Conservation (phyloP, 2,888 invertebrate species). For the Melinaea marsaeus region DNA sequence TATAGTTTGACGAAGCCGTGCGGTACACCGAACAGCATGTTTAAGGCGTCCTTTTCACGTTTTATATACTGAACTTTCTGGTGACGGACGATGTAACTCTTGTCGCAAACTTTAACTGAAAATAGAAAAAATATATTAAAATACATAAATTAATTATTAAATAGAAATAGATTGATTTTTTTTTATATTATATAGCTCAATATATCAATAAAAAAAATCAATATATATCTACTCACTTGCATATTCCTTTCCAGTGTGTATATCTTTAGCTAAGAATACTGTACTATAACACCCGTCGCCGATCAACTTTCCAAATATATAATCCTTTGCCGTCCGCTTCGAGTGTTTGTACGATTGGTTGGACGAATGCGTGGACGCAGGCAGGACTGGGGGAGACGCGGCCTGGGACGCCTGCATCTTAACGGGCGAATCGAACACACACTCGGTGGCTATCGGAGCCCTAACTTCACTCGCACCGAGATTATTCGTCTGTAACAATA, state of each 20-base stretch:
- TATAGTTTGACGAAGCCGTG: constrained; percentile 96
- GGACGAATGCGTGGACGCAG: constrained; percentile 63
- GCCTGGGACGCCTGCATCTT: constrained; percentile 74
- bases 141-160: neutral
- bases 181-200: no score
- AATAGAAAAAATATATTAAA: constrained; percentile 41
- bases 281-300: constrained; percentile 99
- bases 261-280: constrained; percentile 95
- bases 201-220: no score
- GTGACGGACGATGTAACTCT: constrained; percentile 94
- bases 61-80: constrained; percentile 95
- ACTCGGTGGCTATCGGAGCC: constrained; percentile 77
- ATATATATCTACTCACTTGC: constrained; percentile 86
- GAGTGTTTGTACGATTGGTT: constrained; percentile 66
- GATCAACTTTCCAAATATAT: constrained; percentile 95
- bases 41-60: constrained; percentile 95
- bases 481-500: constrained; percentile 65
- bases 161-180: neutral
- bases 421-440: constrained; percentile 68
- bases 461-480: constrained; percentile 63
- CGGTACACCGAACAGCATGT: constrained; percentile 86
- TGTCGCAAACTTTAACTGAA: constrained; percentile 98
- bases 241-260: constrained; percentile 92
- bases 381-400: constrained; percentile 60
- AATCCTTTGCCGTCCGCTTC: constrained; percentile 90